These are phyloP conservation scores for Pemphigus obesinymphae DNA, from an alignment of 1,140 invertebrate genomes.

Conservation along the genomic window DNA sequence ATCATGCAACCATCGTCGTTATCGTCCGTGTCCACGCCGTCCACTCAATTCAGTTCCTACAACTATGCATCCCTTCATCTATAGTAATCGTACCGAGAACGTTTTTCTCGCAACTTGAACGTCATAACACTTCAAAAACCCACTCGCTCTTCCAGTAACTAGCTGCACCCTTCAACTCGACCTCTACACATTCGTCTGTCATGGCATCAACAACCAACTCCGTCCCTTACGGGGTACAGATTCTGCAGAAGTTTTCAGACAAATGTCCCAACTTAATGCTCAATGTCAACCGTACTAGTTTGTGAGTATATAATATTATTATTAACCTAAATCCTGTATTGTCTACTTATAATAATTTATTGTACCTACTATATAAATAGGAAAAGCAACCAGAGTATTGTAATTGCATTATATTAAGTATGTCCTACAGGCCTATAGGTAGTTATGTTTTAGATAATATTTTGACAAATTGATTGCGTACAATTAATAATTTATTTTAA, in stretches of 20 bases:
- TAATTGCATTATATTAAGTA: no score
- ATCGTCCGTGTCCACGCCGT: background rate
- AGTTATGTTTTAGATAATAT: no score
- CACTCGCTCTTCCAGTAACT: background rate
- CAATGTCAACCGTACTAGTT: background rate
- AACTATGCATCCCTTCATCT: background rate
- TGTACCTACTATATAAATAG: no score
- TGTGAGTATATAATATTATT: conserved; percentile 22
- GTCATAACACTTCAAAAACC: background rate
- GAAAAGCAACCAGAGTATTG: no score
- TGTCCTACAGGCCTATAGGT: no score
- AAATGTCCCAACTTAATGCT: background rate
- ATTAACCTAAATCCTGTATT: no score
- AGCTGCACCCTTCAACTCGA: background rate
- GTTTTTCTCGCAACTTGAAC: background rate
- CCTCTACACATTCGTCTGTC: background rate
- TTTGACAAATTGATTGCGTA: no score
- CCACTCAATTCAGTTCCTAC: background rate
- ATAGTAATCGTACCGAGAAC: background rate
- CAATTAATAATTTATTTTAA: no score
- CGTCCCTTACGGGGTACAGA: conserved; percentile 1
- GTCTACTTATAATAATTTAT: no score
- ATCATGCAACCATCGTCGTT: background rate
- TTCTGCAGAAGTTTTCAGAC: background rate
- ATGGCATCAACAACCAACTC: background rate